Evolutionary conservation across 2,797 vertebrate genomes (phyloP).

Genomic region (Harpagifer antarcticus): DNA sequence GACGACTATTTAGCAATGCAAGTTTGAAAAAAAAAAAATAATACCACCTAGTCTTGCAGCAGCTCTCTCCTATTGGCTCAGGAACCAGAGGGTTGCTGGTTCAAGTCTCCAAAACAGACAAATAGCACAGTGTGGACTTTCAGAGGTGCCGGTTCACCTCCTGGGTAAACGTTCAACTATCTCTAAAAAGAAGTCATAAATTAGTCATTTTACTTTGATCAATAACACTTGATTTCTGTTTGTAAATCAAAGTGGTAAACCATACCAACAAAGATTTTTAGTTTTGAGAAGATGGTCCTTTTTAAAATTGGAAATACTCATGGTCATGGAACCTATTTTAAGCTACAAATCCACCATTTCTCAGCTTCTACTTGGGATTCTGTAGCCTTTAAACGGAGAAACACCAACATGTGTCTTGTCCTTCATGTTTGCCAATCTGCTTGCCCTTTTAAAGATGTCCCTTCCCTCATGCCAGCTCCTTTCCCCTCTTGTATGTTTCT

Average conservation of each 20-base stretch:
- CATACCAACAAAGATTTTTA: background rate
- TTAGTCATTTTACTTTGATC: background rate
- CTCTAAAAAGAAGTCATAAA: background rate
- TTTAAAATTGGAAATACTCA: constrained; percentile 1
- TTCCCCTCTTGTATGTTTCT: constrained; percentile 47
- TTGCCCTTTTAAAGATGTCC: constrained; percentile 48
- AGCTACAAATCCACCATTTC: background rate
- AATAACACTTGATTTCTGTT: background rate
- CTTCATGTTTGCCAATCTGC: background rate
- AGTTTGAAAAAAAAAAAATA: no score
- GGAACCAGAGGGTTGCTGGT: no score
- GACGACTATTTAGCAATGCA: no score
- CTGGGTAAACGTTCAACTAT: no score
- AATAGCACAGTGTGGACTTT: no score
- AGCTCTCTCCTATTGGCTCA: background rate
- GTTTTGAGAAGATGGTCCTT: background rate
- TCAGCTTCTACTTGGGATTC: background rate
- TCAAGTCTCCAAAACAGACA: no score
- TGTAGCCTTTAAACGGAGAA: background rate
- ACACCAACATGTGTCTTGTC: constrained; percentile 3
- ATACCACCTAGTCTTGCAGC: background rate
- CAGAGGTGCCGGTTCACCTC: no score
- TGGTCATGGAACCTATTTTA: background rate
- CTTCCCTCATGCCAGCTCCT: constrained; percentile 12
- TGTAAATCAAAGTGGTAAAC: background rate